Conservation (phyloP, 2,797 vertebrate genomes). For the Gymnothorax reevesii region DNA sequence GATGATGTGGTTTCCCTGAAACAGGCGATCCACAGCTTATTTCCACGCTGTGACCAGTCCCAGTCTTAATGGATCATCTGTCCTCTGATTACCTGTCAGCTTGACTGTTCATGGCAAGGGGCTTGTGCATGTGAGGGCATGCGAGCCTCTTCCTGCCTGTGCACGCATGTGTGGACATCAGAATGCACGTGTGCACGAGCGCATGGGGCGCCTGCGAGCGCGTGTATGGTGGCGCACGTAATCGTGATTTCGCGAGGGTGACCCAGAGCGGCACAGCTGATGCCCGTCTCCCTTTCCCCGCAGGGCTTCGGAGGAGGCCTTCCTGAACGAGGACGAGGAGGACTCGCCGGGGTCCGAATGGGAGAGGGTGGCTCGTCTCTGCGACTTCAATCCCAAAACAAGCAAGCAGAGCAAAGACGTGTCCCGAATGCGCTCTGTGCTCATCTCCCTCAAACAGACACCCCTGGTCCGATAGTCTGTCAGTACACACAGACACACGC, state of each 20-base stretch:
- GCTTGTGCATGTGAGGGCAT: constrained; percentile 32
- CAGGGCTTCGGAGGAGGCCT: constrained; percentile 93
- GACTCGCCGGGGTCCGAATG: constrained; percentile 88
- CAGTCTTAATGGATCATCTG: neutral
- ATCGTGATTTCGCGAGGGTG: neutral
- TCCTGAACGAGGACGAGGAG: constrained; percentile 86
- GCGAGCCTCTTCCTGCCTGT: neutral
- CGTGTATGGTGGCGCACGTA: neutral
- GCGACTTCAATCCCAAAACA: constrained; percentile 77
- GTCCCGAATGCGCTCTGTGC: constrained; percentile 87
- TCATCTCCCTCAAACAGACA: constrained; percentile 52
- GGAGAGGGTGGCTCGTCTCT: constrained; percentile 95
- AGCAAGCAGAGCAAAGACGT: constrained; percentile 92
- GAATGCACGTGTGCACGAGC: neutral
- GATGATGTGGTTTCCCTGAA: neutral
- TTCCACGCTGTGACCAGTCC: neutral
- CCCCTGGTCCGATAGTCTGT: constrained; percentile 63
- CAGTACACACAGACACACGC: neutral
- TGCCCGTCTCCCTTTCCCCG: constrained; percentile 12
- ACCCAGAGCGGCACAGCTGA: neutral
- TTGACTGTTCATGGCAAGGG: neutral
- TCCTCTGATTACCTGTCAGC: neutral
- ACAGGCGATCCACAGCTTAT: neutral
- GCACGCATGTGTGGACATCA: neutral
- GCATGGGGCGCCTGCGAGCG: constrained; percentile 31